A percentile compares a stretch with the other conserved stretches of the same genome.
Conservation (phyloP, 2,888 invertebrate genomes). For the Mesorhabditis spiculigera region DNA sequence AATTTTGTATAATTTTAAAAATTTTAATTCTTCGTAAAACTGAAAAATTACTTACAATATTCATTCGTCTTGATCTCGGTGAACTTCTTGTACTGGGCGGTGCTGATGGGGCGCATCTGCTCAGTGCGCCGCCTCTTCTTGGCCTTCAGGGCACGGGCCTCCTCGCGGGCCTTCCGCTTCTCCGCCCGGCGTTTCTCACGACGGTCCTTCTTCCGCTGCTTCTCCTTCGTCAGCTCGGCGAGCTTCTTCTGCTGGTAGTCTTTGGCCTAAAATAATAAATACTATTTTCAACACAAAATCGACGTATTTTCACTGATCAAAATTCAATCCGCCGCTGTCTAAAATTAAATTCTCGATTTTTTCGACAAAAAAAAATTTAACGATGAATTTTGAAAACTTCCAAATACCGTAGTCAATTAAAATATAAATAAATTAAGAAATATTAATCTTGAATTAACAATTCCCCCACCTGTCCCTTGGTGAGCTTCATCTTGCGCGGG, state of each 20-base stretch:
- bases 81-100: background rate
- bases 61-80: constrained; percentile 1
- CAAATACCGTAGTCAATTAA: no score
- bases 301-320: no score
- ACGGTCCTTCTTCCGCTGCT: background rate
- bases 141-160: no score
- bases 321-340: no score
- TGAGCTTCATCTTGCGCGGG: constrained; percentile 12
- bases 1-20: no score
- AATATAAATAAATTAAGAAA: background rate
- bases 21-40: no score
- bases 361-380: no score
- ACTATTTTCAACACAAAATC: no score
- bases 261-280: background rate
- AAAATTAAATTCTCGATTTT: no score
- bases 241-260: background rate
- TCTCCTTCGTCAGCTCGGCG: background rate
- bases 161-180: background rate
- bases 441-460: background rate
- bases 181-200: background rate
- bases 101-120: background rate
- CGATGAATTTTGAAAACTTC: no score
- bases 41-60: background rate
- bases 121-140: background rate
- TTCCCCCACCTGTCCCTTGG: background rate